Conservation (phyloP, 2,797 vertebrate genomes). For the Myotis vivesi region DNA sequence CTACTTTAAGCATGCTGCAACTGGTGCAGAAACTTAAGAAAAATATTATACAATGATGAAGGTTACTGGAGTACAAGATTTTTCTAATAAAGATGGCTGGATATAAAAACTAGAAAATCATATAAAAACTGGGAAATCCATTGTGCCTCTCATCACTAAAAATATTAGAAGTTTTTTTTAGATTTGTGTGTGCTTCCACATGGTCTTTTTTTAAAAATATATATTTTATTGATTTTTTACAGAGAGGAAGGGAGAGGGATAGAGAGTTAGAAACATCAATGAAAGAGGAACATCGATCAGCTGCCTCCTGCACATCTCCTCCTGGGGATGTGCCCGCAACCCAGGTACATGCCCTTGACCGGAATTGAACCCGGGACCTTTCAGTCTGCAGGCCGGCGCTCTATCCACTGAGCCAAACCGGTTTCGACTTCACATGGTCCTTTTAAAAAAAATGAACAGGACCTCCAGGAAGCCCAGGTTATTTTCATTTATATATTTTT, state of each 20-base stretch:
- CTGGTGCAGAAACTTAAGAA: not conserved
- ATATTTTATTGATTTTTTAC: too few species aligned
- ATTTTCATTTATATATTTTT: not conserved
- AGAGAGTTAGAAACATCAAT: too few species aligned
- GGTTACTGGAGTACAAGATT: not conserved
- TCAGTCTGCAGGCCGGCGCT: too few species aligned
- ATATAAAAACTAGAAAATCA: not conserved
- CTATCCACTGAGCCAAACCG: too few species aligned
- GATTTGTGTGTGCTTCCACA: not conserved
- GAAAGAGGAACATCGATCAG: too few species aligned
- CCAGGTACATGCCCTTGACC: too few species aligned
- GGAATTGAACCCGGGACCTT: too few species aligned
- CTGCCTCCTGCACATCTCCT: too few species aligned
- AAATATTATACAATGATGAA: not conserved
- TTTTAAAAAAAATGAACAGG: not conserved
- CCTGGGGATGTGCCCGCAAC: too few species aligned
- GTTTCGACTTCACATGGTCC: not conserved
- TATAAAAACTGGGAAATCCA: not conserved
- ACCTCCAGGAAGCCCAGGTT: not conserved
- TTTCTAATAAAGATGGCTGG: not conserved
- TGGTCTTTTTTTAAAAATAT: not conserved
- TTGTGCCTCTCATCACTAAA: not conserved
- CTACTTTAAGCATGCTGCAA: not conserved
- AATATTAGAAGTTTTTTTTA: not conserved
- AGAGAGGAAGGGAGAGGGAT: too few species aligned